A percentile compares a stretch with the other conserved stretches of the same genome.
phyloP scores from a whole-genome alignment of 35 echinoderm and acorn worm species.

The Ptychodera flava region DNA sequence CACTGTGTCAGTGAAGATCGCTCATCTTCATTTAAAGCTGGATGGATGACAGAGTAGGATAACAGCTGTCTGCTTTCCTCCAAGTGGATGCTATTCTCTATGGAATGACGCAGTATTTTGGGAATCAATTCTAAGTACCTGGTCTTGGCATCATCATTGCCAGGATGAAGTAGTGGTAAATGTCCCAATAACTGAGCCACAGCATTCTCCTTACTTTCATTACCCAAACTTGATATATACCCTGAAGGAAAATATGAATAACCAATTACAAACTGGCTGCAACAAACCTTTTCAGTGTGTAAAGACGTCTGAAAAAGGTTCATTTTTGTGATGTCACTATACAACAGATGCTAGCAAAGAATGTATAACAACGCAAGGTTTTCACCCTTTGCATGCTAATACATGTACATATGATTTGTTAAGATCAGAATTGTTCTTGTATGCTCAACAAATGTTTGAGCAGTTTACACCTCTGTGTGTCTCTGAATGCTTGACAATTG shows the following conservation, averaged over 20 bases:
- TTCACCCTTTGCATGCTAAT: too few relatives aligned
- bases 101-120: constrained; percentile 63
- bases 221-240: constrained; percentile 69
- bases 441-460: too few relatives aligned
- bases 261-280: too few relatives aligned
- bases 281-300: too few relatives aligned
- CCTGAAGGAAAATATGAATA: constrained; percentile 49
- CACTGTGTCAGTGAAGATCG: constrained; percentile 64
- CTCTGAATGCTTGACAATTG: too few relatives aligned
- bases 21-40: constrained; percentile 84
- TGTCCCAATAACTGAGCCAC: constrained; percentile 76
- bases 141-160: constrained; percentile 68
- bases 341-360: too few relatives aligned
- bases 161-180: constrained; percentile 80
- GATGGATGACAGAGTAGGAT: constrained; percentile 92
- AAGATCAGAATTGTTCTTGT: too few relatives aligned
- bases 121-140: constrained; percentile 93
- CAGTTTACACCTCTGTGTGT: too few relatives aligned
- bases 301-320: too few relatives aligned
- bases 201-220: constrained; percentile 74
- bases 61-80: constrained; percentile 85
- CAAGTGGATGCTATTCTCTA: constrained; percentile 62
- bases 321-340: too few relatives aligned
- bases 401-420: too few relatives aligned
- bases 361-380: too few relatives aligned